Percentiles rank a stretch among this genome's conserved stretches.
These are phyloP conservation scores for Tiaroga cobitis DNA, from an alignment of 2,797 vertebrate species.

Conservation along the genomic window DNA sequence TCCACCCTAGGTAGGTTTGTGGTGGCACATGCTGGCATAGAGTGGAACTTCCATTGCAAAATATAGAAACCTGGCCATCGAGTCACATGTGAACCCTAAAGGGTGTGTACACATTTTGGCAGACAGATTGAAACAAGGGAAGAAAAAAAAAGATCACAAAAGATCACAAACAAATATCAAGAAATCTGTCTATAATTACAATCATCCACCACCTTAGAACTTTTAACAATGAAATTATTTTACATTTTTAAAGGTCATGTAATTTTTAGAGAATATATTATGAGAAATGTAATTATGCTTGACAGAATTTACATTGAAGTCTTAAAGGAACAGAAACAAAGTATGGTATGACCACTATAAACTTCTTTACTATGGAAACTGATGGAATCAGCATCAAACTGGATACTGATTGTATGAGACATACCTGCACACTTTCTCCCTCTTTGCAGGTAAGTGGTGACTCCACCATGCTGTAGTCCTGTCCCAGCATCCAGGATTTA, in stretches of 20 bases:
- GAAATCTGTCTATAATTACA: not conserved
- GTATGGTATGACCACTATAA: conserved; percentile 4
- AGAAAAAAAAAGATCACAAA: no score
- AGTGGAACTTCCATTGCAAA: conserved; percentile 97
- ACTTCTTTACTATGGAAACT: not conserved
- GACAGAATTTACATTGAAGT: not conserved
- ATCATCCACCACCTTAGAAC: not conserved
- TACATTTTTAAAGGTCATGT: not conserved
- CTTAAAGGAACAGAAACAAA: not conserved
- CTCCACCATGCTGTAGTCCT: conserved; percentile 98
- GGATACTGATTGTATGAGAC: not conserved
- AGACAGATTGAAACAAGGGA: not conserved
- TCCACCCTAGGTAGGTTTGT: conserved; percentile 95
- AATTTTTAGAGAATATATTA: no score
- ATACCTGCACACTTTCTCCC: conserved; percentile 97
- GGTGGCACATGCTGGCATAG: conserved; percentile 90
- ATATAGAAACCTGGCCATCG: conserved; percentile 99
- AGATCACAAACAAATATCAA: not conserved
- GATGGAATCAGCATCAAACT: not conserved
- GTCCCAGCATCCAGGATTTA: conserved; percentile 90
- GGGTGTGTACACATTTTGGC: not conserved
- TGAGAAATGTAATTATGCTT: not conserved
- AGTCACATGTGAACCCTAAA: conserved; percentile 94
- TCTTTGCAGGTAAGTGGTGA: conserved; percentile 93
- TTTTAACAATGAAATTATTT: not conserved